Percentiles rank a stretch among this genome's conserved stretches.
These are phyloP conservation scores for Oplegnathus fasciatus DNA, from an alignment of 2,113 vertebrate genomes.

Conservation along the genomic window DNA sequence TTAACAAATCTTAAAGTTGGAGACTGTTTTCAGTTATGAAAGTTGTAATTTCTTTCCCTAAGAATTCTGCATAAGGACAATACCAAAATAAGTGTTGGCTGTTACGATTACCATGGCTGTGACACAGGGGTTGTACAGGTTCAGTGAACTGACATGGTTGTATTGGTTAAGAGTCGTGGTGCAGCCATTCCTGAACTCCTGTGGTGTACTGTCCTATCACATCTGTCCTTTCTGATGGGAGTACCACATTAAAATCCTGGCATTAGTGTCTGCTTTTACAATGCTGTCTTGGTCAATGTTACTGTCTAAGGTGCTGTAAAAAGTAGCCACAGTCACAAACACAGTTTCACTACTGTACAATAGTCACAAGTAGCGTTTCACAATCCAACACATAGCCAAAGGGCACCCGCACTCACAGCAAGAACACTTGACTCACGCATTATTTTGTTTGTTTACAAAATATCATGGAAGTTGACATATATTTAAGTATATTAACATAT, in stretches of 20 bases:
- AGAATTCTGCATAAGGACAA: background rate
- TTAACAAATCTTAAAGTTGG: background rate
- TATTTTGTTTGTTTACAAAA: background rate
- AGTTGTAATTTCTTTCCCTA: background rate
- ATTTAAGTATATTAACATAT: background rate
- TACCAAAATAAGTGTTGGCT: background rate
- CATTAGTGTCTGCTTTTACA: background rate
- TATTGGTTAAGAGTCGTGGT: too few relatives aligned
- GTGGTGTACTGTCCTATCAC: background rate
- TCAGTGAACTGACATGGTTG: background rate
- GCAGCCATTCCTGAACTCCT: background rate
- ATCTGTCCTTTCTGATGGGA: background rate
- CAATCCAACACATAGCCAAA: background rate
- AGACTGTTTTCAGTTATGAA: background rate
- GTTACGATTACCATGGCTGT: background rate
- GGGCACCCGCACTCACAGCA: background rate
- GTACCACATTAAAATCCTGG: background rate
- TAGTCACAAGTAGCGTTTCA: background rate
- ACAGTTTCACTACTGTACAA: background rate
- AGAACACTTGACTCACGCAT: background rate
- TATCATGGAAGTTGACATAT: background rate
- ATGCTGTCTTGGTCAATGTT: background rate
- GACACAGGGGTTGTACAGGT: background rate
- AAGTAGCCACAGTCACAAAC: background rate
- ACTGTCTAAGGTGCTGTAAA: background rate